phyloP scores from a whole-genome alignment of 2,797 vertebrate species.

The Ciconia nigra region DNA sequence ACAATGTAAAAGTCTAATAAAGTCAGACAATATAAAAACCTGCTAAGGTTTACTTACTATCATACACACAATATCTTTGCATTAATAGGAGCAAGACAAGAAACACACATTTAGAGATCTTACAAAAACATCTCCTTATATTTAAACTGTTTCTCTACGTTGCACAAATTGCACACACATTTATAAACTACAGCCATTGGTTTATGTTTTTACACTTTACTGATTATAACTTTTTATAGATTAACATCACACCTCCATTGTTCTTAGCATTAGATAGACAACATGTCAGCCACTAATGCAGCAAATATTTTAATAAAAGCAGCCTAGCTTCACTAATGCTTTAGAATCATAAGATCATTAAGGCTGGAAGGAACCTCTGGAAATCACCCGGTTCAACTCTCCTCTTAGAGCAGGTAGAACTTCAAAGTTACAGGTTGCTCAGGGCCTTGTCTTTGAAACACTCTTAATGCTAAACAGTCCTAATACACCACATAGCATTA shows the following conservation, averaged over 20 bases:
- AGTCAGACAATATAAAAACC: not conserved
- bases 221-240: not conserved
- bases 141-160: not conserved
- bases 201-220: not conserved
- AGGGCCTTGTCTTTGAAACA: not conserved
- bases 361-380: not conserved
- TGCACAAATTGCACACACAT: not conserved
- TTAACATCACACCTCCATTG: not conserved
- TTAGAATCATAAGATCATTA: not conserved
- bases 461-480: not conserved
- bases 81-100: not conserved
- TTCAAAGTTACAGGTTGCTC: not conserved
- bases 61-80: not conserved
- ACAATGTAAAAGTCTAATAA: not conserved
- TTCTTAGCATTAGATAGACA: not conserved
- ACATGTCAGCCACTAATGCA: not conserved
- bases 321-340: not conserved
- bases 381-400: not conserved
- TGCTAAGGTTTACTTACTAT: not conserved
- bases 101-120: not conserved
- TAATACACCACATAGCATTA: not conserved
- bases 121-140: not conserved
- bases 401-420: not conserved
- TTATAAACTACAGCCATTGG: not conserved
- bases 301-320: not conserved